Percentiles rank a stretch among this genome's conserved stretches.
phyloP scores from a whole-genome alignment of 37 sponge, comb jelly and placozoan genomes.

The Hexactinellida sp. region DNA sequence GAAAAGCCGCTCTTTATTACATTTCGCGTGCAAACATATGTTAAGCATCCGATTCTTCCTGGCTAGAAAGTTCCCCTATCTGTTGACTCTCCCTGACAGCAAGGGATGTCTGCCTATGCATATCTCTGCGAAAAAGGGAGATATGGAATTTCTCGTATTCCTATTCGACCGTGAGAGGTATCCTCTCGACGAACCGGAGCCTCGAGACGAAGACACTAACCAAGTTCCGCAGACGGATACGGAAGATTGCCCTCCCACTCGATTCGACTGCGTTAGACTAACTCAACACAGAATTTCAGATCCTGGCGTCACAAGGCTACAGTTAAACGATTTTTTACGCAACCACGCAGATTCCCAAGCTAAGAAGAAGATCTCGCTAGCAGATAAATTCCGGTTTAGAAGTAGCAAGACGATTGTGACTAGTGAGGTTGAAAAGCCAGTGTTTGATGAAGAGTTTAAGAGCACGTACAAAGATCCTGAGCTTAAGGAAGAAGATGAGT shows the following conservation, averaged over 20 bases:
- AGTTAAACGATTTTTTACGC: not conserved
- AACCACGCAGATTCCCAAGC: not conserved
- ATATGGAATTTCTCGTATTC: not conserved
- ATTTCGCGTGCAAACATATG: not conserved
- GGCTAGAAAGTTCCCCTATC: not conserved
- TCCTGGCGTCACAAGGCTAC: not conserved
- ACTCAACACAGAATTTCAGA: not conserved
- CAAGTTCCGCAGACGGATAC: not conserved
- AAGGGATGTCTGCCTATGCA: not conserved
- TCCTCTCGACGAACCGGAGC: not conserved
- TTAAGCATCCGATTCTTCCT: conserved; percentile 7
- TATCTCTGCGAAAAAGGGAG: not conserved
- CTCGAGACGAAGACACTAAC: not conserved
- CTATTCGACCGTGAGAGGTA: not conserved
- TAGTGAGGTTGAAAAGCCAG: not conserved
- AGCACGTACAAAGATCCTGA: not conserved
- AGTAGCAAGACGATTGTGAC: not conserved
- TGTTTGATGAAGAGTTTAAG: not conserved
- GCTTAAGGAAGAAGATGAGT: not conserved
- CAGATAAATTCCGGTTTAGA: not conserved
- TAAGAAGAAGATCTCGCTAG: not conserved
- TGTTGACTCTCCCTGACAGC: not conserved
- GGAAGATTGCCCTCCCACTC: not conserved
- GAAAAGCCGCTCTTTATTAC: not conserved
- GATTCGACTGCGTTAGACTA: not conserved